A percentile compares a stretch with the other conserved stretches of the same genome.
Evolutionary conservation across 2,113 vertebrate genomes (phyloP).

Genomic region (Loxodonta africana): DNA sequence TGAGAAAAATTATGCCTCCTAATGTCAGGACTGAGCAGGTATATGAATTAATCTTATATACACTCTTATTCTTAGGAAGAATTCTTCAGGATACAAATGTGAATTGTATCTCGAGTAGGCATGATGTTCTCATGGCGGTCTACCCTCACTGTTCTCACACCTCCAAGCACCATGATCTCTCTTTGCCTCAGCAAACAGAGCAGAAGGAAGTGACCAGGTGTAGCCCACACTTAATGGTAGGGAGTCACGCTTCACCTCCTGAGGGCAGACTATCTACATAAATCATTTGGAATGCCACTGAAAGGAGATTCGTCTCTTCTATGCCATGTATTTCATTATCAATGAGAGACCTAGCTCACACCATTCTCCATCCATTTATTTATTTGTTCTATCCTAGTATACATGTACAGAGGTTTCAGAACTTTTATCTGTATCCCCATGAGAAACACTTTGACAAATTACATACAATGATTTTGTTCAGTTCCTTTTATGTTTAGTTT

Average conservation of each 20-base stretch:
- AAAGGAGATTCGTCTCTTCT: not conserved
- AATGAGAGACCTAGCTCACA: not conserved
- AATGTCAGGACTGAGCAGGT: not conserved
- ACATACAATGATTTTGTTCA: not conserved
- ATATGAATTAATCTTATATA: too few relatives aligned
- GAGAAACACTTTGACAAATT: not conserved
- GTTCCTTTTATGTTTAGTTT: not conserved
- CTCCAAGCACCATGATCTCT: not conserved
- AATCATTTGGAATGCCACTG: not conserved
- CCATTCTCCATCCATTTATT: not conserved
- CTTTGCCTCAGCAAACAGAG: not conserved
- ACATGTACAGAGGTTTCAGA: not conserved
- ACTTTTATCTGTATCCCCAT: not conserved
- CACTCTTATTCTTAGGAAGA: not conserved
- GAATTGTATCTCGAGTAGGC: not conserved
- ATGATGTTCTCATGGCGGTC: not conserved
- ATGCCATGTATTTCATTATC: not conserved
- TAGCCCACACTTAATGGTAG: not conserved
- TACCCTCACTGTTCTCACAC: not conserved
- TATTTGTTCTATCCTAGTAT: not conserved
- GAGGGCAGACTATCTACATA: not conserved
- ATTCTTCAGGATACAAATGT: not conserved
- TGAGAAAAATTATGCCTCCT: not conserved
- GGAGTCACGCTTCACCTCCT: not conserved
- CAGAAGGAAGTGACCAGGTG: not conserved